phyloP scores from a whole-genome alignment of 2,797 vertebrate genomes.

The Chloroceryle amazona region DNA sequence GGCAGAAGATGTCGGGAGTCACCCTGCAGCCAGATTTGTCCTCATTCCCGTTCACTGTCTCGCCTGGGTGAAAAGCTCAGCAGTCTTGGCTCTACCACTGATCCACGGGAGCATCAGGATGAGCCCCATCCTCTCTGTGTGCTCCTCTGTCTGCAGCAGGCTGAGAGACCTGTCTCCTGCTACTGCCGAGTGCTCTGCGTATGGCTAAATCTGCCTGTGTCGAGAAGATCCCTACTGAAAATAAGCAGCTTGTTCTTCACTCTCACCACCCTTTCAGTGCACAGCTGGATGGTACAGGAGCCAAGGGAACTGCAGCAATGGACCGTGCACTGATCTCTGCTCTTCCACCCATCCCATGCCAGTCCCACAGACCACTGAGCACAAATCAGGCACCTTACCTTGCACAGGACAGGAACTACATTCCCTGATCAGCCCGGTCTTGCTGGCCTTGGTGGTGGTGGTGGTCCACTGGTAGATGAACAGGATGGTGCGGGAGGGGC shows the following conservation, averaged over 20 bases:
- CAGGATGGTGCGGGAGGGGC: neutral
- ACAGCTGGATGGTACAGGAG: neutral
- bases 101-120: neutral
- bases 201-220: neutral
- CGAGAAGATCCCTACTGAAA: neutral
- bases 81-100: neutral
- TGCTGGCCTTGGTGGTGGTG: neutral
- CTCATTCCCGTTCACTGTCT: neutral
- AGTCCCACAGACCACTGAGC: neutral
- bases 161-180: neutral
- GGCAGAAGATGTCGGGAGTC: neutral
- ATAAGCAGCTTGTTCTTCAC: neutral
- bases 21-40: neutral
- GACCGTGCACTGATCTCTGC: neutral
- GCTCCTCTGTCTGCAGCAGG: neutral
- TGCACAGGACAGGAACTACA: slow-evolving; percentile 27
- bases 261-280: neutral
- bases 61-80: neutral
- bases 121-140: neutral
- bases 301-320: neutral
- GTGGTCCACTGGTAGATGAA: slow-evolving; percentile 65
- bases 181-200: neutral
- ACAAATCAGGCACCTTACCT: neutral
- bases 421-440: slow-evolving; percentile 47
- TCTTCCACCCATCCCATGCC: neutral